Conservation (phyloP, 2,113 vertebrate genomes). For the Halcyon senegalensis region DNA sequence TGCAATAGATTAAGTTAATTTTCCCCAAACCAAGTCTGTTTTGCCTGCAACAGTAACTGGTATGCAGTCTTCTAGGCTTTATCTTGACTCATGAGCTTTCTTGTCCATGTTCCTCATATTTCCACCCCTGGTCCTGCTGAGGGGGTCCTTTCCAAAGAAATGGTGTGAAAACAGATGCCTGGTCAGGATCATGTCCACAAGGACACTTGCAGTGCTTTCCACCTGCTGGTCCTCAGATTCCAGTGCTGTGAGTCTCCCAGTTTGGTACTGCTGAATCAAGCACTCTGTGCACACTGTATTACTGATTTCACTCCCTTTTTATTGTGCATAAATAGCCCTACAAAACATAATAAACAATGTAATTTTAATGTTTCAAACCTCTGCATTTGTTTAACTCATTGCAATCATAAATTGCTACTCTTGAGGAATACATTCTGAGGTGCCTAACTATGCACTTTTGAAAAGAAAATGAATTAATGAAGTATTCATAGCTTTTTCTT, state of each 20-base stretch:
- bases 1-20: neutral
- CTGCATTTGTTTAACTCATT: slow-evolving; percentile 17
- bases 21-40: neutral
- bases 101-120: neutral
- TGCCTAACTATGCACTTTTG: neutral
- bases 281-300: neutral
- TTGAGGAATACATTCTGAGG: neutral
- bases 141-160: neutral
- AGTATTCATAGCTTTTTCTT: slow-evolving; percentile 28
- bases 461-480: slow-evolving; percentile 10
- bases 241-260: neutral
- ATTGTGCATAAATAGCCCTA: neutral
- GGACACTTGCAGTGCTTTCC: neutral
- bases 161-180: neutral
- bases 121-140: neutral
- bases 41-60: neutral
- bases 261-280: neutral
- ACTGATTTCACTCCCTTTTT: neutral
- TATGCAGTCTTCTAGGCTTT: neutral
- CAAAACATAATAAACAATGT: neutral
- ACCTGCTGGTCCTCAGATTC: neutral
- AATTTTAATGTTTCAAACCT: neutral
- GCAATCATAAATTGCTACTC: slow-evolving; percentile 18
- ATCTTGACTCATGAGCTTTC: neutral
- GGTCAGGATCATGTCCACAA: neutral